phyloP scores from a whole-genome alignment of 2,888 invertebrate genomes.

The Drosophila imparisetae region DNA sequence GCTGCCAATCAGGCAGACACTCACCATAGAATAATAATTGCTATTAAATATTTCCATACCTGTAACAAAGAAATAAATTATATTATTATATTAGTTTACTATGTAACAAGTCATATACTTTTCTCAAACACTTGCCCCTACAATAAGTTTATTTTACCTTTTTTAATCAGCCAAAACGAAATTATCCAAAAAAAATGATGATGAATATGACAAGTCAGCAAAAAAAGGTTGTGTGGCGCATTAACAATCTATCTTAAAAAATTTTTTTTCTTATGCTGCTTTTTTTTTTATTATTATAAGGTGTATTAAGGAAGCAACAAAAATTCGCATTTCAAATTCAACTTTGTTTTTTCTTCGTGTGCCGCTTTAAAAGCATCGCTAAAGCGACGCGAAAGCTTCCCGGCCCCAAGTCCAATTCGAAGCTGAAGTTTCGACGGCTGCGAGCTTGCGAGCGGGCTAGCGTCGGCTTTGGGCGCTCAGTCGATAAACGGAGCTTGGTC shows the following conservation, averaged over 20 bases:
- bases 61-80: constrained; percentile 50
- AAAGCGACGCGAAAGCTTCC: constrained; percentile 53
- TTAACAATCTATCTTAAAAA: constrained; percentile 53
- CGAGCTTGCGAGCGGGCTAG: constrained; percentile 70
- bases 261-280: constrained; percentile 21
- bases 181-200: background rate
- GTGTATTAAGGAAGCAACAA: constrained; percentile 42
- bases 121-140: background rate
- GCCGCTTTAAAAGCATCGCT: constrained; percentile 50
- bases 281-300: constrained; percentile 16
- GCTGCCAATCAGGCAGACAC: constrained; percentile 50
- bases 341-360: constrained; percentile 31
- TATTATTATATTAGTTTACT: background rate
- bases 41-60: constrained; percentile 59
- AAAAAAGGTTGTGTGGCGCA: constrained; percentile 43
- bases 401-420: constrained; percentile 39
- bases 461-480: constrained; percentile 63
- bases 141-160: constrained; percentile 8
- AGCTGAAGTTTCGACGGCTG: constrained; percentile 40
- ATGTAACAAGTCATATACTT: background rate
- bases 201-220: constrained; percentile 9
- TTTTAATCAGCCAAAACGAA: background rate
- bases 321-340: constrained; percentile 48
- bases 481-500: constrained; percentile 80
- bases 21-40: constrained; percentile 63